Evolutionary conservation across 2,797 vertebrate genomes (phyloP).

Genomic region (Harpagifer antarcticus): DNA sequence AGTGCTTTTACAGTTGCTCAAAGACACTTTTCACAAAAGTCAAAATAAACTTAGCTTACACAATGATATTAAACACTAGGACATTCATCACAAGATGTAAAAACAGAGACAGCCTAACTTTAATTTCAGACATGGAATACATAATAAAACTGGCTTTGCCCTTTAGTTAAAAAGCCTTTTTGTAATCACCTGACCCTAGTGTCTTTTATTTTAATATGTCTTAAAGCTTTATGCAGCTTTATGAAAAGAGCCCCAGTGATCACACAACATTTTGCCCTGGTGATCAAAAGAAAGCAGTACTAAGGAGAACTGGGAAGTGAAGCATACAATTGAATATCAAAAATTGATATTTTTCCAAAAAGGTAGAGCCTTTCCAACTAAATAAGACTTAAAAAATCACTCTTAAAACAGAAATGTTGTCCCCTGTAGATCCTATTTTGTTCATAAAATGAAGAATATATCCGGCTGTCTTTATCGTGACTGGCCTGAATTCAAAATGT

Average conservation of each 20-base stretch:
- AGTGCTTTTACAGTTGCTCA: too few species aligned
- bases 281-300: neutral
- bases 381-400: too few species aligned
- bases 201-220: neutral
- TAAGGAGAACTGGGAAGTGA: neutral
- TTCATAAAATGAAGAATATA: neutral
- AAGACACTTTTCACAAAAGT: too few species aligned
- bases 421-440: neutral
- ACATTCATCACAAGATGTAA: too few species aligned
- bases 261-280: neutral
- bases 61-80: too few species aligned
- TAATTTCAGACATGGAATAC: neutral
- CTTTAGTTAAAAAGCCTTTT: neutral
- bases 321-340: too few species aligned
- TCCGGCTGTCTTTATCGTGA: neutral
- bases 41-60: too few species aligned
- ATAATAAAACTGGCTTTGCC: neutral
- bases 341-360: too few species aligned
- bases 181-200: neutral
- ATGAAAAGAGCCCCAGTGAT: neutral
- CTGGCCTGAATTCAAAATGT: neutral
- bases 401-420: too few species aligned
- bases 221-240: neutral
- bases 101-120: neutral
- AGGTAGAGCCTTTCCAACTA: too few species aligned